phyloP scores from a whole-genome alignment of 2,113 vertebrate species.

The Parotia lawesii region DNA sequence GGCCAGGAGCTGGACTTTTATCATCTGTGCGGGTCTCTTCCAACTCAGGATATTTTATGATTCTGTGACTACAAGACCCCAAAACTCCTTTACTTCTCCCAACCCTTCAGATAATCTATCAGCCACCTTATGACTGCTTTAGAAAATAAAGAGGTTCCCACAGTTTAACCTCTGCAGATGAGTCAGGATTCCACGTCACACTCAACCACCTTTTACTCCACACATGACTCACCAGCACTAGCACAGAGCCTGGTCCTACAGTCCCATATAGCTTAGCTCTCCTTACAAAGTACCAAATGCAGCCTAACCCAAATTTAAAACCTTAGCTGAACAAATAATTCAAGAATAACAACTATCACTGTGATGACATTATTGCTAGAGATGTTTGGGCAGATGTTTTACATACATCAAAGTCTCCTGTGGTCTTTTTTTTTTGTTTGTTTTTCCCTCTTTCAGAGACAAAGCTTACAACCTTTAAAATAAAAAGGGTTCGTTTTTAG shows the following conservation, averaged over 20 bases:
- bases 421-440: not conserved
- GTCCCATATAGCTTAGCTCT: not conserved
- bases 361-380: not conserved
- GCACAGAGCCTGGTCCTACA: not conserved
- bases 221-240: not conserved
- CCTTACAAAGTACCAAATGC: not conserved
- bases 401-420: not conserved
- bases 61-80: not conserved
- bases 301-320: not conserved
- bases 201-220: not conserved
- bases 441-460: not conserved
- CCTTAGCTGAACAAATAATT: not conserved
- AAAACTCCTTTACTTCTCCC: not conserved
- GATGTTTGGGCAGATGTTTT: not conserved
- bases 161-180: not conserved
- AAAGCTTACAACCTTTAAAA: not conserved
- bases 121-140: not conserved
- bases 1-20: not conserved
- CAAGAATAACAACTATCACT: not conserved
- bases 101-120: not conserved
- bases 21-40: not conserved
- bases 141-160: not conserved
- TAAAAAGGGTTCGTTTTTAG: not conserved
- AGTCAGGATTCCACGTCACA: fast-evolving
- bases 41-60: not conserved